phyloP scores from a whole-genome alignment of 1,140 invertebrate species.

The Drosophila kikkawai region DNA sequence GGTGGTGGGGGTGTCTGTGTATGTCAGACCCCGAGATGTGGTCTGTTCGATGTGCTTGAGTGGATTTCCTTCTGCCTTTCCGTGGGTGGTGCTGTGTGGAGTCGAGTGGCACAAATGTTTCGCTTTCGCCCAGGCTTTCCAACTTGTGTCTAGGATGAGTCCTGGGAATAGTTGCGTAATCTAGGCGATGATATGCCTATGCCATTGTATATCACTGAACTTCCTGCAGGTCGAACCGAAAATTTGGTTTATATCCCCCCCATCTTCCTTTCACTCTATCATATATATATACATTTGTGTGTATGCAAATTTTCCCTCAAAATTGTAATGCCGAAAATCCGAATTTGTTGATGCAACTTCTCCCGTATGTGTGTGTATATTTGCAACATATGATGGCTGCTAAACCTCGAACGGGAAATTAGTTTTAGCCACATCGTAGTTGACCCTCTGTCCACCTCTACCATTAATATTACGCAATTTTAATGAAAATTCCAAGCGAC shows the following conservation, averaged over 20 bases:
- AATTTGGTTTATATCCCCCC: constrained; percentile 30
- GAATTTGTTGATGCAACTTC: constrained; percentile 34
- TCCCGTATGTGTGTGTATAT: constrained; percentile 1
- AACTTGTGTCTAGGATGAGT: constrained; percentile 1
- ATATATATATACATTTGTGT: neutral
- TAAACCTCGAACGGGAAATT: constrained; percentile 60
- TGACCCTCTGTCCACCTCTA: constrained; percentile 6
- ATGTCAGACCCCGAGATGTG: constrained; percentile 2
- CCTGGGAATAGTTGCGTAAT: constrained; percentile 77
- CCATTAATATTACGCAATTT: constrained; percentile 79
- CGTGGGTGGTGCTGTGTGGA: constrained; percentile 43
- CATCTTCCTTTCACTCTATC: no score
- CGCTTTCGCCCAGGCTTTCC: constrained; percentile 20
- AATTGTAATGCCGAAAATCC: constrained; percentile 44
- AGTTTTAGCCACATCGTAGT: constrained; percentile 67
- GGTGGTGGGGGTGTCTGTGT: constrained; percentile 8
- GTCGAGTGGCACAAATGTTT: constrained; percentile 72
- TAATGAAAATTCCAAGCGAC: constrained; percentile 70
- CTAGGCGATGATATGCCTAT: constrained; percentile 75
- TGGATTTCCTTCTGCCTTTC: constrained; percentile 52
- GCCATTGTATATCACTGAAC: constrained; percentile 54
- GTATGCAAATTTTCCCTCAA: constrained; percentile 35
- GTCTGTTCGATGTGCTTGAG: constrained; percentile 61
- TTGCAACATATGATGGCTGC: constrained; percentile 16
- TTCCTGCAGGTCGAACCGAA: constrained; percentile 39